These are phyloP conservation scores for Furcifer pardalis DNA, from an alignment of 2,797 vertebrate genomes.

Conservation along the genomic window DNA sequence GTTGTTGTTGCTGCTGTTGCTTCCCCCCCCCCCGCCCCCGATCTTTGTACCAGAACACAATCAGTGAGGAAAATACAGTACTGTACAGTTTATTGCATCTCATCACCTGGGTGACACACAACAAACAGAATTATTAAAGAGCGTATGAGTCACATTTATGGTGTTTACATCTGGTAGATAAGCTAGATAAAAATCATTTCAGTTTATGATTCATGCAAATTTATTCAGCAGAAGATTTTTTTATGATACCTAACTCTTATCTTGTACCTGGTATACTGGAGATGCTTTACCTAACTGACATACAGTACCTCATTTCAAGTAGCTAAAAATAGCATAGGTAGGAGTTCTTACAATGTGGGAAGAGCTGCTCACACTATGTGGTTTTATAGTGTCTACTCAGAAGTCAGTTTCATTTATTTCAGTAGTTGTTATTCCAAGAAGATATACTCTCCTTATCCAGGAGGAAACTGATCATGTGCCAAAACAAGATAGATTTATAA, in stretches of 20 bases:
- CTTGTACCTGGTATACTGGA: slow-evolving; percentile 65
- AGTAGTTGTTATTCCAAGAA: not conserved
- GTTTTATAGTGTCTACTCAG: not conserved
- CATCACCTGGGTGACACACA: slow-evolving; percentile 45
- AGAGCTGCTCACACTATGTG: not conserved
- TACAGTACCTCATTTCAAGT: not conserved
- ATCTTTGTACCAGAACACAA: not conserved
- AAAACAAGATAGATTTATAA: too few species aligned
- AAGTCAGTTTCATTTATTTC: not conserved
- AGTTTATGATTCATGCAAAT: slow-evolving; percentile 60
- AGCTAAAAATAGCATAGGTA: not conserved
- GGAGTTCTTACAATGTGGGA: not conserved
- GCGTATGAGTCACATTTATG: slow-evolving; percentile 56
- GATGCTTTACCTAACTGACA: slow-evolving; percentile 45
- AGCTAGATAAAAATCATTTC: slow-evolving; percentile 48
- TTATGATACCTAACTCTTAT: slow-evolving; percentile 53
- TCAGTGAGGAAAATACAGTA: slow-evolving; percentile 7
- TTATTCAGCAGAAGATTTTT: slow-evolving; percentile 51
- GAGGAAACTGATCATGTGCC: too few species aligned
- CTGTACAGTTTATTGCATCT: slow-evolving; percentile 10
- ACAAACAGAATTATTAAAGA: slow-evolving; percentile 50
- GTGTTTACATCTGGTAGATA: slow-evolving; percentile 56
- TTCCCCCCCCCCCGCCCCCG: fast-evolving
- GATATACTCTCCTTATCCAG: too few species aligned
- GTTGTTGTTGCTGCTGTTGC: too few species aligned